These are phyloP conservation scores for Helleia helle DNA, from an alignment of 2,888 invertebrate genomes.

Conservation along the genomic window DNA sequence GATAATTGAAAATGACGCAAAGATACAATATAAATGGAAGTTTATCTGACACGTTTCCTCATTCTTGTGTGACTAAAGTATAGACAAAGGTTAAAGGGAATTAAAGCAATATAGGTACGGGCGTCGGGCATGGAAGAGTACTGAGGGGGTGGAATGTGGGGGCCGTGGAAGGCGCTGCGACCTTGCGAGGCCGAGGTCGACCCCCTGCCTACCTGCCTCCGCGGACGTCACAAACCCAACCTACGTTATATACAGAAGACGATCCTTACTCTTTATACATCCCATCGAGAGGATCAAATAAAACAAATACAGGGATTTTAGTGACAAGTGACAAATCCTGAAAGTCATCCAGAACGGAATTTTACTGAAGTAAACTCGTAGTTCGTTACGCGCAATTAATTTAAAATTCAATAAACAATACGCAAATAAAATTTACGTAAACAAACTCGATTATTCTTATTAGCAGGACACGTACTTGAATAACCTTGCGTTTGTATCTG, in stretches of 20 bases:
- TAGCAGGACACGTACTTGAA: conserved; percentile 5
- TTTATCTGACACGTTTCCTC: background rate
- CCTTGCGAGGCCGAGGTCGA: conserved; percentile 65
- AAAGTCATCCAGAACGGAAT: too few relatives aligned
- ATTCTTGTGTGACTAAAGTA: background rate
- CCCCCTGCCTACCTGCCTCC: conserved; percentile 45
- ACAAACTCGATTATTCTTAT: conserved; percentile 1
- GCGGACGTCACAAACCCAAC: conserved; percentile 35
- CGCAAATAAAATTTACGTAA: background rate
- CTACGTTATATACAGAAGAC: background rate
- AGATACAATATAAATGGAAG: too few relatives aligned
- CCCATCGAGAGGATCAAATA: too few relatives aligned
- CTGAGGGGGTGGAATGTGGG: conserved; percentile 43
- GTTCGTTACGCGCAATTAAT: too few relatives aligned
- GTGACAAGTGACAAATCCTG: too few relatives aligned
- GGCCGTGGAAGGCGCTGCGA: conserved; percentile 52
- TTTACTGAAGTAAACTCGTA: too few relatives aligned
- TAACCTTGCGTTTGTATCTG: conserved; percentile 7
- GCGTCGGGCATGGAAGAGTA: conserved; percentile 47
- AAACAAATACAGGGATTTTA: too few relatives aligned
- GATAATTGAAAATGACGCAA: too few relatives aligned
- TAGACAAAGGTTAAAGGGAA: conserved; percentile 10
- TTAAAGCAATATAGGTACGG: conserved; percentile 13
- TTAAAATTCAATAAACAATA: background rate
- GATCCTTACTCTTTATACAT: background rate